Evolutionary conservation across 2,113 vertebrate genomes (phyloP), one percentile per base, ranked within the genome.

Genomic region (Scortum barcoo): DNA sequence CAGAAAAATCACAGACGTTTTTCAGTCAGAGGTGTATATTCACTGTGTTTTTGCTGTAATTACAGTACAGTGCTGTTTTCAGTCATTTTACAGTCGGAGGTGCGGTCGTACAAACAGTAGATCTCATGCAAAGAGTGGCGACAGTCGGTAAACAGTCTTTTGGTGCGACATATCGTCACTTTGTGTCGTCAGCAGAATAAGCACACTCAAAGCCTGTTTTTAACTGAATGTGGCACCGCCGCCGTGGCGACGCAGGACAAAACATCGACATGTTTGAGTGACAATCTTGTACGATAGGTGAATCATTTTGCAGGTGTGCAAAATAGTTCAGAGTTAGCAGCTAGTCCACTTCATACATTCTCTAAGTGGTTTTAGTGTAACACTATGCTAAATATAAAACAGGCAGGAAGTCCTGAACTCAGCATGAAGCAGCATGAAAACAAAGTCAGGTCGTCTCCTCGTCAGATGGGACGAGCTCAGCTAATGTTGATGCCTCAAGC

Each of bases 291-390:
- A 80, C 67, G 75, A 68, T 53, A 77, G 76, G 77, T 83, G 66
- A 79, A 89, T 84, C 28, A 40, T 86, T 88, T 81, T 75, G 77
- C 81, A 63, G 63, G 68, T 62, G 70, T 88, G 83, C 80, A 84
- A 91, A 87, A 76, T 53, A 78, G 78, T 78, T 63, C 24, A 53
- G 54, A 82, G 61, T 74, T 88, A 91, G 91, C 91, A 92, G 92
- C 89, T 81, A 60, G 62, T 81, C 85, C 84, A 87, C 86, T 81
- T 87, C 69, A 57, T 89, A 93, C 91, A 92, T 93, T 92, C 89
- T 85, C 46, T 79, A 53, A 88, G 85, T 86, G 86, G 78, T 65
- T 80, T 38, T 65, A 76, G 48, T 69, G 51, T 71, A 78, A 72
- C 14, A 46, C 66, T 90, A 50, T 16, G 71, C 68, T 70, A 76